Percentiles rank a stretch among this genome's conserved stretches.
Evolutionary conservation across 2,113 vertebrate genomes (phyloP).

Genomic region (Muscicapa adusta): DNA sequence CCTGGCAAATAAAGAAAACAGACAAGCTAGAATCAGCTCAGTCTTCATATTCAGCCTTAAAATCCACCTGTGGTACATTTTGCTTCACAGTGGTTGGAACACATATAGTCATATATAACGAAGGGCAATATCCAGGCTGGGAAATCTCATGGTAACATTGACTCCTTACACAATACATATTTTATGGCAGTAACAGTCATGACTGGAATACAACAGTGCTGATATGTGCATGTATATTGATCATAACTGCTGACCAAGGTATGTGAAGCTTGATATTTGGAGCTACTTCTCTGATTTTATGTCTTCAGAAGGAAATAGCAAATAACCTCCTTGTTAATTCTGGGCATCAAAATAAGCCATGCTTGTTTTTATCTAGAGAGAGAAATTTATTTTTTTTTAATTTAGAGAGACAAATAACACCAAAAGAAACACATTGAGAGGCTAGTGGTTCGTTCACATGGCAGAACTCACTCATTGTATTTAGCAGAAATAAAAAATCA

Average conservation of each 20-base stretch:
- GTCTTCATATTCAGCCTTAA: not conserved
- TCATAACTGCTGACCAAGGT: not conserved
- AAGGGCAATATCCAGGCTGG: not conserved
- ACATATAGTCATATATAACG: not conserved
- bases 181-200: not conserved
- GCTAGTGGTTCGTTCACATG: not conserved
- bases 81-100: not conserved
- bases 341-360: not conserved
- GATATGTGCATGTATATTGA: not conserved
- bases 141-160: not conserved
- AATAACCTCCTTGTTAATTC: not conserved
- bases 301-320: not conserved
- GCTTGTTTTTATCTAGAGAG: not conserved
- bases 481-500: not conserved
- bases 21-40: not conserved
- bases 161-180: not conserved
- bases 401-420: not conserved
- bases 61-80: not conserved
- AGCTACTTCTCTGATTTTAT: not conserved
- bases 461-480: not conserved
- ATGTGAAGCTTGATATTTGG: not conserved
- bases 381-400: not conserved
- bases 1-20: not conserved
- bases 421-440: not conserved
- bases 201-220: not conserved